phyloP scores from a whole-genome alignment of 1,140 invertebrate genomes.

The Hirudo medicinalis region DNA sequence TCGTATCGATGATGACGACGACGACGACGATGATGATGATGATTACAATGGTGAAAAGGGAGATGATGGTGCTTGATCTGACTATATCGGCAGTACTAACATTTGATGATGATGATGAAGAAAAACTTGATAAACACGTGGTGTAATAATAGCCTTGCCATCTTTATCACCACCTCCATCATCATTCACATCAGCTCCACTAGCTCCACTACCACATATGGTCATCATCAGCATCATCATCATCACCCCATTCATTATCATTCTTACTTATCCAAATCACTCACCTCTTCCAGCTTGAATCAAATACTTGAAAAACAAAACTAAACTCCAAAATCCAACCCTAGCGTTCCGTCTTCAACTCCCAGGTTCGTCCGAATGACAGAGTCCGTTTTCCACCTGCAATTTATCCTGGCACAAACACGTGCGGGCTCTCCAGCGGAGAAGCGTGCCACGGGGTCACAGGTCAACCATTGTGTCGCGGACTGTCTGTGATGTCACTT shows the following conservation, averaged over 20 bases:
- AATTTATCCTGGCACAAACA: background rate
- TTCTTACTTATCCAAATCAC: too few species aligned
- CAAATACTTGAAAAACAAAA: too few species aligned
- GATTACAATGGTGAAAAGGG: too few species aligned
- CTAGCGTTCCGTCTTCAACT: background rate
- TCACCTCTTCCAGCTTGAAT: too few species aligned
- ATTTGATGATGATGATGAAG: background rate
- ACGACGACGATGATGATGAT: too few species aligned
- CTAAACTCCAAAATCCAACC: background rate
- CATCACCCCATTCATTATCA: too few species aligned
- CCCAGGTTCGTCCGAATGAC: background rate
- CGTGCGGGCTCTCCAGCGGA: background rate
- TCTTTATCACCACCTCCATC: too few species aligned
- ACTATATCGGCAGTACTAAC: background rate
- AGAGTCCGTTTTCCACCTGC: background rate
- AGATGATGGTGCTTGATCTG: background rate
- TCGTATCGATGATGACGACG: background rate
- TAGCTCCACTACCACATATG: too few species aligned
- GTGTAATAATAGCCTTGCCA: background rate
- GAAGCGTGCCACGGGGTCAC: background rate
- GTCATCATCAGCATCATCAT: too few species aligned
- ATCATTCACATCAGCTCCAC: too few species aligned
- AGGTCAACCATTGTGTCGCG: too few species aligned
- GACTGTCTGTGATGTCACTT: too few species aligned
- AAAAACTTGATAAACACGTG: background rate